Evolutionary conservation across 1,140 invertebrate genomes (phyloP).

Genomic region (Caenorhabditis remanei): DNA sequence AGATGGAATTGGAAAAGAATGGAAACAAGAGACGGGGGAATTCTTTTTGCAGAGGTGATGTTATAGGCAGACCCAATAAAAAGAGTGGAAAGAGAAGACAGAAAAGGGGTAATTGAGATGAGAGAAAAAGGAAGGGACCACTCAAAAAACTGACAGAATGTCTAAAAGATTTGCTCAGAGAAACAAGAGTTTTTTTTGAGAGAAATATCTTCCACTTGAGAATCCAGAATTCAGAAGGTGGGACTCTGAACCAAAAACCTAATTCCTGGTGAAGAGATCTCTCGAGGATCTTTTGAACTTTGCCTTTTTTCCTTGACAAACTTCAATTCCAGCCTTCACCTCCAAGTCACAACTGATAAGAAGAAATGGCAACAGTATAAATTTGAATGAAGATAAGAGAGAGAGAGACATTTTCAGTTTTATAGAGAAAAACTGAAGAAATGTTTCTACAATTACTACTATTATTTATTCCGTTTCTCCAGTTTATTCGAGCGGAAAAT

Average conservation of each 20-base stretch:
- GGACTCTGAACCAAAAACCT: too few relatives aligned
- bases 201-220: too few relatives aligned
- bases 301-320: too few relatives aligned
- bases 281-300: too few relatives aligned
- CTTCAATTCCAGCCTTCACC: too few relatives aligned
- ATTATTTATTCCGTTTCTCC: neutral
- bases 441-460: neutral
- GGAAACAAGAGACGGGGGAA: neutral
- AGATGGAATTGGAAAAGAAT: slow-evolving; percentile 4
- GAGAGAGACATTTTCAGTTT: neutral
- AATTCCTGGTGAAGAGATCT: too few relatives aligned
- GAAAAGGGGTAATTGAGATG: slow-evolving; percentile 21
- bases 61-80: slow-evolving; percentile 13
- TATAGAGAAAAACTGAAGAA: neutral
- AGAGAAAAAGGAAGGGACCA: neutral
- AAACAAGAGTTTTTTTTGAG: too few relatives aligned
- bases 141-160: neutral
- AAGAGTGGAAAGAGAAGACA: neutral
- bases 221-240: too few relatives aligned
- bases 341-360: neutral
- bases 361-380: neutral
- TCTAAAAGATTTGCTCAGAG: slow-evolving; percentile 35
- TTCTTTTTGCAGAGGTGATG: neutral
- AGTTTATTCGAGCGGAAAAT: slow-evolving; percentile 8
- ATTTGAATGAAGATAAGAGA: neutral